phyloP scores from a whole-genome alignment of 2,888 invertebrate species.

The Stenchaetothrips biformis region DNA sequence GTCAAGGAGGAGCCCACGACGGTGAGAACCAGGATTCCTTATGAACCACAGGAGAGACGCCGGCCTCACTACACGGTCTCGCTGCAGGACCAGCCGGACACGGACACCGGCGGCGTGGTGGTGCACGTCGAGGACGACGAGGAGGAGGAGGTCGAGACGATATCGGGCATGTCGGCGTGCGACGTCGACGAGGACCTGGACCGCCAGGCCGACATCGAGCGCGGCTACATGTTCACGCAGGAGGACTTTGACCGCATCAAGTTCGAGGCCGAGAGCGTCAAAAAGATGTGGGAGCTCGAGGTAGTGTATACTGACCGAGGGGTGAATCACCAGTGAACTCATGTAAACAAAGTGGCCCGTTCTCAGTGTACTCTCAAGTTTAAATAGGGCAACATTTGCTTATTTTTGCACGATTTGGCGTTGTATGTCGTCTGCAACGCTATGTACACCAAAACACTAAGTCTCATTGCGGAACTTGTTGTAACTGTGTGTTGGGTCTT shows the following conservation, averaged over 20 bases:
- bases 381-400: too few species aligned
- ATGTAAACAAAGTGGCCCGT: too few species aligned
- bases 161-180: constrained; percentile 36
- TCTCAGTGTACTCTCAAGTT: too few species aligned
- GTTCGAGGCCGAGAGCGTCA: constrained; percentile 32
- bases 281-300: constrained; percentile 33
- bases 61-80: background rate
- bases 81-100: constrained; percentile 30
- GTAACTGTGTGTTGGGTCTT: constrained; percentile 26
- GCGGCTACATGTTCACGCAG: constrained; percentile 55
- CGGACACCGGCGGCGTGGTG: constrained; percentile 32
- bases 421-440: too few species aligned
- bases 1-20: background rate
- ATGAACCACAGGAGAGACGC: too few species aligned
- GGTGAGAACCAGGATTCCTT: too few species aligned
- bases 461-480: background rate
- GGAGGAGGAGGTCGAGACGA: constrained; percentile 39
- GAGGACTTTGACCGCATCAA: constrained; percentile 48
- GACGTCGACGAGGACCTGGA: constrained; percentile 32
- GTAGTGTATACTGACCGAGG: too few species aligned
- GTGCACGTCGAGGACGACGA: constrained; percentile 36
- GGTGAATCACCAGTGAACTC: too few species aligned
- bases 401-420: too few species aligned
- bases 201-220: constrained; percentile 44
- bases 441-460: too few species aligned